phyloP scores from a whole-genome alignment of 2,888 invertebrate species.

The Orthosia incerta region DNA sequence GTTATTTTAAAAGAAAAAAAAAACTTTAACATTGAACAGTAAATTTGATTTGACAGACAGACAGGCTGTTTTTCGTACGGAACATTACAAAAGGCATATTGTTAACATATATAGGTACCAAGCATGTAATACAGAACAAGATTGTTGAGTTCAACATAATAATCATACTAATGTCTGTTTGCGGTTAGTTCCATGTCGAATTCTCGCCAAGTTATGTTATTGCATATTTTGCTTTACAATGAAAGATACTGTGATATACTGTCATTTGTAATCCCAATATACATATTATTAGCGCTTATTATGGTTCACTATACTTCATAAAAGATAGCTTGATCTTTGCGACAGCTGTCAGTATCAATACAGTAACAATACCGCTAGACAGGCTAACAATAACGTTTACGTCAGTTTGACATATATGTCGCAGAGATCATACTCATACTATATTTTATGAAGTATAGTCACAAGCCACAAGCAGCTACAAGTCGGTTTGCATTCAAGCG shows the following conservation, averaged over 20 bases:
- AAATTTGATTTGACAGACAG: not conserved
- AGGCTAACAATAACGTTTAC: too few species aligned
- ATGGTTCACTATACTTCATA: constrained; percentile 1
- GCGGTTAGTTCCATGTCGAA: constrained; percentile 57
- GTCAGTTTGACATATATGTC: too few species aligned
- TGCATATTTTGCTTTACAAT: constrained; percentile 51
- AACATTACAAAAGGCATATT: constrained; percentile 19
- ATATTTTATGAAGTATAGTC: too few species aligned
- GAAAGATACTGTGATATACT: constrained; percentile 17
- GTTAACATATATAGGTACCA: constrained; percentile 9
- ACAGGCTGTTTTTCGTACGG: not conserved
- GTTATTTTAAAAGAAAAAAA: not conserved
- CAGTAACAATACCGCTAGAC: too few species aligned
- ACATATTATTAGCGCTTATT: not conserved
- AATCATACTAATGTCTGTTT: constrained; percentile 55
- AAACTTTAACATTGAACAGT: constrained; percentile 1
- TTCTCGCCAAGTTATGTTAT: constrained; percentile 47
- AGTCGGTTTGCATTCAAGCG: too few species aligned
- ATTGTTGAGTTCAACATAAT: constrained; percentile 43
- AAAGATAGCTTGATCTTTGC: too few species aligned
- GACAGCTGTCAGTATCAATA: too few species aligned
- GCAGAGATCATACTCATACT: too few species aligned
- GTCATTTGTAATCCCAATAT: constrained; percentile 20
- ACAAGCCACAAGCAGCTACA: too few species aligned
- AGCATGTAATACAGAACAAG: constrained; percentile 30